Base-by-base conservation (phyloP, 2,888 invertebrate genomes). In the Megalurothrips usitatus region DNA sequence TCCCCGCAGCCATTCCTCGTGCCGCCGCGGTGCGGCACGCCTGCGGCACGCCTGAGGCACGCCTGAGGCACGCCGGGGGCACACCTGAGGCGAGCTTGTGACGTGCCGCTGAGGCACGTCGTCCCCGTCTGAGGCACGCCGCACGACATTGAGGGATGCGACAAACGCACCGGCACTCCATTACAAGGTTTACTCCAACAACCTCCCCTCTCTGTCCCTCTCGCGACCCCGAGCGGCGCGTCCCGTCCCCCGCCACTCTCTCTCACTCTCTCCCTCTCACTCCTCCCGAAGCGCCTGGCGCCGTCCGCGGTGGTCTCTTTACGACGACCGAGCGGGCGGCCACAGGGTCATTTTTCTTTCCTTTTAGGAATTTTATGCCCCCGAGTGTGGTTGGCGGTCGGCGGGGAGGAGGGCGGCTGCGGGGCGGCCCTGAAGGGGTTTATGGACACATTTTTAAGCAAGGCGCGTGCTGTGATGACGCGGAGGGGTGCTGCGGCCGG, bases 381-480 rank as follows among this genome's bases (percentile, higher is more conserved):
- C 23, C 26, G 23, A 26, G 23, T 23, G 23, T 23, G 19, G 58
- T 17, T 58, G 58, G 58, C 17, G 58, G 58, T 17, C n/a, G 19
- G 19, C 14, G 11, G 52, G 3, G 11, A 17, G 52, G 14, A 11
- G 52, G 52, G 10, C 49, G 14, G 12, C 14, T 10, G 49, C 49
- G 49, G 49, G 19, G 19, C 58, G 58, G 58, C 58, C 58, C 58
- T 19, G 58, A 58, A 52, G 58, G 58, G 58, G 58, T 58, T 58
- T 75, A 75, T 75, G 26, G 68, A 75, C 68, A 75, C 68, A 75
- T 75, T 75, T 75, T 75, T 75, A 75, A 75, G 68, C 68, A 26
- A 12, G 10, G 68, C 68, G 68, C 68, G 68, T 75, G 58, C 58
- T 58, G 58, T n/a, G 19, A 58, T 58, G 58, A 58, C n/a, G 58